Percentiles rank a stretch among this genome's conserved stretches.
These are phyloP conservation scores for Lasius platythorax DNA, from an alignment of 2,888 invertebrate genomes.

Conservation along the genomic window DNA sequence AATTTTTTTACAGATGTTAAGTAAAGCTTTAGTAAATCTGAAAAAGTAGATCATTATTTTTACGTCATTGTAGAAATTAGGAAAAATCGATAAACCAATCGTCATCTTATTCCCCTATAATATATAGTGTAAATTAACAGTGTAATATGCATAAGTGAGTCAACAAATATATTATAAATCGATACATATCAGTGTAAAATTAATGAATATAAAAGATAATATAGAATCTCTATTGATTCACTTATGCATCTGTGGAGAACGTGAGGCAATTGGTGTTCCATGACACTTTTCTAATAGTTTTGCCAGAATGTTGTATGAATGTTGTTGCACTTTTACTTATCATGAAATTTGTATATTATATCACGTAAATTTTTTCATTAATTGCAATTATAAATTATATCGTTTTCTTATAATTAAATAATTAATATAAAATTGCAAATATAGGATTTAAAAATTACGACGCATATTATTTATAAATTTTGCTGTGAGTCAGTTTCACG, in stretches of 20 bases:
- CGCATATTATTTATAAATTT: constrained; percentile 39
- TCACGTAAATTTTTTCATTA: not conserved
- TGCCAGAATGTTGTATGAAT: constrained; percentile 10
- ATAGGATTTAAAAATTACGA: constrained; percentile 40
- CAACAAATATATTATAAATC: constrained; percentile 10
- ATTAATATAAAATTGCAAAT: constrained; percentile 76
- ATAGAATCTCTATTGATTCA: constrained; percentile 15
- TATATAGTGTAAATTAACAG: not conserved
- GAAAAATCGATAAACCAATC: too few relatives aligned
- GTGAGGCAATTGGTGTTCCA: constrained; percentile 81
- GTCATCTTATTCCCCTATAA: too few relatives aligned
- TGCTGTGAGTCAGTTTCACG: constrained; percentile 25
- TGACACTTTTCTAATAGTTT: constrained; percentile 62
- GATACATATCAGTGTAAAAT: not conserved
- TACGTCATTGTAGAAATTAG: too few relatives aligned
- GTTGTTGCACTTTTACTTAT: not conserved
- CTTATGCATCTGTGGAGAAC: constrained; percentile 16
- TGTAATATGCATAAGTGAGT: constrained; percentile 19
- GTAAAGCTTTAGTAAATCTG: too few relatives aligned
- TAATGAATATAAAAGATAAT: constrained; percentile 8
- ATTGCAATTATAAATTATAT: not conserved
- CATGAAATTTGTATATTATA: not conserved
- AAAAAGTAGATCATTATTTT: too few relatives aligned
- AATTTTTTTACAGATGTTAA: too few relatives aligned
- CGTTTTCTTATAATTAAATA: constrained; percentile 20